phyloP scores from a whole-genome alignment of 2,797 vertebrate species.

The Myotis findleyi region DNA sequence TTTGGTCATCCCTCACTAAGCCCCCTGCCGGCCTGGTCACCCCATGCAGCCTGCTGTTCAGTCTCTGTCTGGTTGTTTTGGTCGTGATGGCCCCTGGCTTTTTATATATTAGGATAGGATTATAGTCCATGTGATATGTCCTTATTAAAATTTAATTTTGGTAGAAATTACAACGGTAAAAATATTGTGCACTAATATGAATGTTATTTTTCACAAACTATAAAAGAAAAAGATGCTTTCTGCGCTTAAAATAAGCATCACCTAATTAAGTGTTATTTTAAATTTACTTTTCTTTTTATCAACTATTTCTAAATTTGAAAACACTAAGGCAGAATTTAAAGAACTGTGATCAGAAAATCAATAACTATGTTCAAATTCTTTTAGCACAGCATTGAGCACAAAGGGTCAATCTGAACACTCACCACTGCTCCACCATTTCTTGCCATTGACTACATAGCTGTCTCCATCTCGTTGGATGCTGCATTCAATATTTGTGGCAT shows the following conservation, averaged over 20 bases:
- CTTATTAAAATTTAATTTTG: constrained; percentile 35
- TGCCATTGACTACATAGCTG: constrained; percentile 92
- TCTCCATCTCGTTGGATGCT: constrained; percentile 89
- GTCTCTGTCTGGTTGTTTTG: too few species aligned
- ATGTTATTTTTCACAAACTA: constrained; percentile 8
- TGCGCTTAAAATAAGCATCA: constrained; percentile 32
- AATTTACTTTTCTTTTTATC: constrained; percentile 36
- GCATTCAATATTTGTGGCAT: constrained; percentile 95
- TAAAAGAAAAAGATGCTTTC: background rate
- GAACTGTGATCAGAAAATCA: background rate
- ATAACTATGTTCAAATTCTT: background rate
- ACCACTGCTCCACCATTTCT: constrained; percentile 99
- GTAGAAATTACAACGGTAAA: background rate
- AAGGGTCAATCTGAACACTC: constrained; percentile 78
- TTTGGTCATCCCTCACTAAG: too few species aligned
- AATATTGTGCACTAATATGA: background rate
- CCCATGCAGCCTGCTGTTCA: too few species aligned
- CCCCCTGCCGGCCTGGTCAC: too few species aligned
- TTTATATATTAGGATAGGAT: background rate
- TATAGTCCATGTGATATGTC: background rate
- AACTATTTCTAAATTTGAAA: constrained; percentile 34
- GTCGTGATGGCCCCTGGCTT: too few species aligned
- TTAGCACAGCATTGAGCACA: background rate
- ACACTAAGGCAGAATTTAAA: constrained; percentile 38
- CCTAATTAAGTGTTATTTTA: background rate